phyloP scores from a whole-genome alignment of 2,113 vertebrate genomes.

The Cromileptes altivelis region DNA sequence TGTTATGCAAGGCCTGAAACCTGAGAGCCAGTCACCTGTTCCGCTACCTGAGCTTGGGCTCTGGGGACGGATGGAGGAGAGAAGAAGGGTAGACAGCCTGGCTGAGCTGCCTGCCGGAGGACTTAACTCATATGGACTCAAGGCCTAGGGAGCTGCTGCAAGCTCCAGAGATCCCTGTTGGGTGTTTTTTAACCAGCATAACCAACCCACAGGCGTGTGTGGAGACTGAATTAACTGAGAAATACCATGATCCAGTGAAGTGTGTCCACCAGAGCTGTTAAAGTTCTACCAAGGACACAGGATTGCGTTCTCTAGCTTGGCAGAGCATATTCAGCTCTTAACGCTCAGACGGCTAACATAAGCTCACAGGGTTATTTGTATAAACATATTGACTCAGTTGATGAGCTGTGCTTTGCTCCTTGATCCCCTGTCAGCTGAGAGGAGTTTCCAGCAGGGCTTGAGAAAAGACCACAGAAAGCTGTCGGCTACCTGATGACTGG shows the following conservation, averaged over 20 bases:
- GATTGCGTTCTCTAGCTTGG: slow-evolving; percentile 23
- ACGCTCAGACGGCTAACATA: not conserved
- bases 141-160: slow-evolving; percentile 27
- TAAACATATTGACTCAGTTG: slow-evolving; percentile 50
- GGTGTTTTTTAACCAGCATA: slow-evolving; percentile 37
- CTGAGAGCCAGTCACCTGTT: slow-evolving; percentile 78
- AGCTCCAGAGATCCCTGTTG: slow-evolving; percentile 27
- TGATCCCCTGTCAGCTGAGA: slow-evolving; percentile 54
- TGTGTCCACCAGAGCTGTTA: slow-evolving; percentile 38
- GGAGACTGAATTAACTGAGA: slow-evolving; percentile 25
- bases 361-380: slow-evolving; percentile 47
- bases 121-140: slow-evolving; percentile 23
- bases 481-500: slow-evolving; percentile 21
- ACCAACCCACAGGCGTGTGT: slow-evolving; percentile 14
- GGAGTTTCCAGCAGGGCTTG: slow-evolving; percentile 28
- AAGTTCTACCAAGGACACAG: slow-evolving; percentile 34
- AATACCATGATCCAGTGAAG: slow-evolving; percentile 42
- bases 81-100: slow-evolving; percentile 33
- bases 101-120: slow-evolving; percentile 31
- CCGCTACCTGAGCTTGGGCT: slow-evolving; percentile 75
- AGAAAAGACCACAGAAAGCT: slow-evolving; percentile 40
- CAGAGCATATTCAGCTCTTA: slow-evolving; percentile 17
- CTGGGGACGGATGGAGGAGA: slow-evolving; percentile 37
- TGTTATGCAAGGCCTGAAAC: slow-evolving; percentile 76
- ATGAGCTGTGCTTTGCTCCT: slow-evolving; percentile 42